A percentile compares a stretch with the other conserved stretches of the same genome.
Conservation (phyloP, 2,113 vertebrate species). For the Onychostoma macrolepis region DNA sequence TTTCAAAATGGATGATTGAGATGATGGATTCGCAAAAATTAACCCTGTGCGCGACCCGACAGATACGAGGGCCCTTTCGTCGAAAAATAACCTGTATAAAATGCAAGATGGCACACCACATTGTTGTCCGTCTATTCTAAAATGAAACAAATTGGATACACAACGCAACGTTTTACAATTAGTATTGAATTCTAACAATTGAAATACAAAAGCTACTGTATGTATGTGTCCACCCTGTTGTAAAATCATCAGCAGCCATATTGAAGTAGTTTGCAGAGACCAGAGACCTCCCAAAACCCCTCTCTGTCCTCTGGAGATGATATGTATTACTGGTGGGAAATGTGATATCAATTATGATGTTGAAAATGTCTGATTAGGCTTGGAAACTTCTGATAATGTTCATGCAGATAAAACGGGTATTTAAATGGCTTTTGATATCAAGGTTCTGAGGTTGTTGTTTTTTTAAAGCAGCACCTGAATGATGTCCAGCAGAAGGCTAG, state of each 20-base stretch:
- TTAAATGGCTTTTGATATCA: constrained; percentile 18
- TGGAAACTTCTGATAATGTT: not conserved
- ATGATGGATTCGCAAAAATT: not conserved
- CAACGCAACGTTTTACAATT: constrained; percentile 40
- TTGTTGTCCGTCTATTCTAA: constrained; percentile 43
- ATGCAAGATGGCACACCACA: constrained; percentile 60
- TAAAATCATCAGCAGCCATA: constrained; percentile 64
- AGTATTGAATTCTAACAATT: constrained; percentile 48
- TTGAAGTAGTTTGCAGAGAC: constrained; percentile 63
- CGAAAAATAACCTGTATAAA: constrained; percentile 69
- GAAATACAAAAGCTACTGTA: constrained; percentile 57
- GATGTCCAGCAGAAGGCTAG: not conserved
- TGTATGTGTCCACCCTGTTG: constrained; percentile 74
- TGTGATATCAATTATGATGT: not conserved
- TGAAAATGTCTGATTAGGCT: not conserved
- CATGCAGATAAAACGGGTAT: not conserved
- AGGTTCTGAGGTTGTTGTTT: not conserved
- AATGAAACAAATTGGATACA: constrained; percentile 30
- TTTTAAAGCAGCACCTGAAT: not conserved
- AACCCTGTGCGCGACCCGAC: constrained; percentile 47
- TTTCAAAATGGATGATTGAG: not conserved
- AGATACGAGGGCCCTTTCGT: constrained; percentile 4
- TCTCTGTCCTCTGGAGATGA: constrained; percentile 44
- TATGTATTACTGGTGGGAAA: not conserved
- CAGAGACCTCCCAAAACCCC: constrained; percentile 63